Evolutionary conservation across 2,888 invertebrate species (phyloP).

Genomic region (Ochlodes sylvanus): DNA sequence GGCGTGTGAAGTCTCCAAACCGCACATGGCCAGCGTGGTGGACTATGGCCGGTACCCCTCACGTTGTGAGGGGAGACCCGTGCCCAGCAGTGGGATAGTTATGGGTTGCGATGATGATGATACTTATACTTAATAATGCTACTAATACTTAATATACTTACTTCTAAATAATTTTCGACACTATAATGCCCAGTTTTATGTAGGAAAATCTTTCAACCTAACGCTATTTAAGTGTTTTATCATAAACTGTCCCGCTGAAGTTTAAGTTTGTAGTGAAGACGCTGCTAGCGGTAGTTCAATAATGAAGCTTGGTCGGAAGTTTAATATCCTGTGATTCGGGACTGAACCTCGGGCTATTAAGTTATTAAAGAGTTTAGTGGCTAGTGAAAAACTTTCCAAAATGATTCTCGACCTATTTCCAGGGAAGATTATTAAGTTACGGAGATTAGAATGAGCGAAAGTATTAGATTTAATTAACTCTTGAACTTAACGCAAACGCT

Average conservation of each 20-base stretch:
- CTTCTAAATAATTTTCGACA: too few species aligned
- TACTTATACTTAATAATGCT: too few species aligned
- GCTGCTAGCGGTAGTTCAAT: constrained; percentile 37
- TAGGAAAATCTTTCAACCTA: constrained; percentile 16
- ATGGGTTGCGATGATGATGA: too few species aligned
- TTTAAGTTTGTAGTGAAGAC: constrained; percentile 38
- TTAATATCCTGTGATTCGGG: constrained; percentile 39
- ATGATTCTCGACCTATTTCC: constrained; percentile 19
- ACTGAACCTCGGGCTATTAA: constrained; percentile 35
- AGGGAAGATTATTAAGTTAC: neutral
- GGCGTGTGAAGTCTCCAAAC: too few species aligned
- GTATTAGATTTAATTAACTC: too few species aligned
- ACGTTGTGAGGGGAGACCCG: too few species aligned
- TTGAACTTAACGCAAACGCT: too few species aligned
- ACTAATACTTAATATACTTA: too few species aligned
- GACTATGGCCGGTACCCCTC: too few species aligned
- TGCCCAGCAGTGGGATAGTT: too few species aligned
- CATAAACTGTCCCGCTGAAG: constrained; percentile 32
- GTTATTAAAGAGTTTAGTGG: constrained; percentile 34
- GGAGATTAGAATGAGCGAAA: neutral
- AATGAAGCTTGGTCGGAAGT: constrained; percentile 38
- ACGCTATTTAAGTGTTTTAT: constrained; percentile 24
- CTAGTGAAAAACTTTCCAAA: constrained; percentile 22
- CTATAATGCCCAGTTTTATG: neutral
- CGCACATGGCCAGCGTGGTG: too few species aligned